These are phyloP conservation scores for Tinamus major DNA, from an alignment of 2,797 vertebrate species.

Conservation along the genomic window DNA sequence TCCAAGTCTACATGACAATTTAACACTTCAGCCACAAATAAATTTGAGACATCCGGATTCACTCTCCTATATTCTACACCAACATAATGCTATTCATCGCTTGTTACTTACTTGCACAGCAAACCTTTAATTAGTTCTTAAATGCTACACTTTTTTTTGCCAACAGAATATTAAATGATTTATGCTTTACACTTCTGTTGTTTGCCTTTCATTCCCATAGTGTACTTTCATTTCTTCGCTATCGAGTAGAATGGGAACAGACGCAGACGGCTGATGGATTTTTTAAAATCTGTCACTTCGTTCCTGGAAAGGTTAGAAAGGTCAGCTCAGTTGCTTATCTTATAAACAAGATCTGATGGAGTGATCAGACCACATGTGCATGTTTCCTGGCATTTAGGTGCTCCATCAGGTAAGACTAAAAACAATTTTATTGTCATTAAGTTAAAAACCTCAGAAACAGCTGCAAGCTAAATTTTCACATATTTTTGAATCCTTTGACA, in stretches of 20 bases:
- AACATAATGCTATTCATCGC: neutral
- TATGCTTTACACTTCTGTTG: neutral
- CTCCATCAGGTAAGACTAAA: neutral
- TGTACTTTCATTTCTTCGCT: neutral
- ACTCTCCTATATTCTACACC: neutral
- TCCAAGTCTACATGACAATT: neutral
- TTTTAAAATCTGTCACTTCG: neutral
- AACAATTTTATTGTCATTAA: neutral
- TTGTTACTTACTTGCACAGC: neutral
- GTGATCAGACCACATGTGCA: neutral
- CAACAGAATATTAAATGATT: neutral
- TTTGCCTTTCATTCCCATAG: neutral
- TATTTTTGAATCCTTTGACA: neutral
- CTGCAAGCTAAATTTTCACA: no score
- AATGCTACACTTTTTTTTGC: rapidly evolving
- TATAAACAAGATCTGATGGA: neutral
- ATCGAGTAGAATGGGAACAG: neutral
- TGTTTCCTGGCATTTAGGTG: neutral
- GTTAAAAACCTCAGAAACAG: no score
- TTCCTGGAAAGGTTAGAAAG: neutral
- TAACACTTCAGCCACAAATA: neutral
- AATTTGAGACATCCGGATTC: neutral
- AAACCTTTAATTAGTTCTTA: neutral
- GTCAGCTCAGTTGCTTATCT: neutral
- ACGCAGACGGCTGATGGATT: neutral